phyloP scores from a whole-genome alignment of 2,888 invertebrate species.

The Microctonus hyperodae region DNA sequence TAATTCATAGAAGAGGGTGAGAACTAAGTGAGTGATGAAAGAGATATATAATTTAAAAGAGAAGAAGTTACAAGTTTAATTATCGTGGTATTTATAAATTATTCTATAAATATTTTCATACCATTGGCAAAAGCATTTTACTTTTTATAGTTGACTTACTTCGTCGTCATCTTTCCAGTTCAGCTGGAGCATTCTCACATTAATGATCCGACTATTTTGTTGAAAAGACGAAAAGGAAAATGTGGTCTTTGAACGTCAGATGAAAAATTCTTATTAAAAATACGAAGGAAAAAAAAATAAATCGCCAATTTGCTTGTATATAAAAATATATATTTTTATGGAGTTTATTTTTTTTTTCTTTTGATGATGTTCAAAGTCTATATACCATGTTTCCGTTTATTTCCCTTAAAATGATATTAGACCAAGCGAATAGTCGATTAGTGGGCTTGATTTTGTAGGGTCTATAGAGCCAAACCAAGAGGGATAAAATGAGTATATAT shows the following conservation, averaged over 20 bases:
- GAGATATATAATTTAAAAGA: background rate
- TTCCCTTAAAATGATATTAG: conserved; percentile 14
- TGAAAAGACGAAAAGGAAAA: background rate
- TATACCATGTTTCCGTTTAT: conserved; percentile 12
- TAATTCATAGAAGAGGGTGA: background rate
- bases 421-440: conserved; percentile 21
- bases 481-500: conserved; percentile 20
- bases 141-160: background rate
- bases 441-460: conserved; percentile 24
- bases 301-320: background rate
- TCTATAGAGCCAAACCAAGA: background rate
- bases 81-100: no score
- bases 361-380: background rate
- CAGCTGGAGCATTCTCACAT: conserved; percentile 26
- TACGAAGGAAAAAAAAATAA: background rate
- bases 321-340: background rate
- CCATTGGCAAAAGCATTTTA: background rate
- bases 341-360: background rate
- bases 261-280: background rate
- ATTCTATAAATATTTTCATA: conserved; percentile 4
- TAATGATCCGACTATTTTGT: conserved; percentile 12
- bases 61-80: conserved; percentile 4
- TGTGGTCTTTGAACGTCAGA: background rate
- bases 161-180: conserved; percentile 9
- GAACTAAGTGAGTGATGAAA: conserved; percentile 14